Evolutionary conservation across 1,140 invertebrate genomes (phyloP).

Genomic region (Pseudomyrmex cubaensis): DNA sequence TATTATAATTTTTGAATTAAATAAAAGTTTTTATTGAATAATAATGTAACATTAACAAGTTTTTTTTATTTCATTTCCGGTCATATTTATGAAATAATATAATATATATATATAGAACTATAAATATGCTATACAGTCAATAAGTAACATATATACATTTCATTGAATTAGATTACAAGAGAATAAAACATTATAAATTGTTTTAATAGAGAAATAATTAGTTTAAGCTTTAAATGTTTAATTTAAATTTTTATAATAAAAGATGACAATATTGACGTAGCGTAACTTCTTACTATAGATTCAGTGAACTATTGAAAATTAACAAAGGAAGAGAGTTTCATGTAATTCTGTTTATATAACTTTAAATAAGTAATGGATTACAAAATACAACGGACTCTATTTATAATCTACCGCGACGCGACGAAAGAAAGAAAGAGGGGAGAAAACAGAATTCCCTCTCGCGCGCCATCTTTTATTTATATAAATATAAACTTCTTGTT

Average conservation of each 20-base stretch:
- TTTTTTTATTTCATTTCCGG: background rate
- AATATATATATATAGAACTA: too few species aligned
- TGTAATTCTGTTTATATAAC: slow-evolving; percentile 47
- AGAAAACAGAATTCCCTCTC: slow-evolving; percentile 37
- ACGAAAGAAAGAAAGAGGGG: background rate
- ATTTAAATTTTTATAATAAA: slow-evolving; percentile 41
- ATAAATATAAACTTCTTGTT: slow-evolving; percentile 28
- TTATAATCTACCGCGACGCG: slow-evolving; percentile 11
- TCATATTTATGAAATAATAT: too few species aligned
- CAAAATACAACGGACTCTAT: slow-evolving; percentile 16
- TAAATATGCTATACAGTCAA: background rate
- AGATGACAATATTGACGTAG: slow-evolving; percentile 26
- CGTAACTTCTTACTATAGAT: slow-evolving; percentile 29
- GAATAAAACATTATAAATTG: background rate
- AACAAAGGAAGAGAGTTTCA: slow-evolving; percentile 38
- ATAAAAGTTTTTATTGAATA: too few species aligned
- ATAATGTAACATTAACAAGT: background rate
- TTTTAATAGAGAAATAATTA: slow-evolving; percentile 34
- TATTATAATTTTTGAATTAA: too few species aligned
- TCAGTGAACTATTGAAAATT: slow-evolving; percentile 33
- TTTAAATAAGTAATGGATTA: slow-evolving; percentile 45
- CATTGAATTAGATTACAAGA: slow-evolving; percentile 2
- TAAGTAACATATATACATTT: slow-evolving; percentile 22
- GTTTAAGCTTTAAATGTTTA: slow-evolving; percentile 22
- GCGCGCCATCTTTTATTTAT: slow-evolving; percentile 26